Base-by-base conservation (phyloP, 2,888 invertebrate species). In the Harmothoe impar region DNA sequence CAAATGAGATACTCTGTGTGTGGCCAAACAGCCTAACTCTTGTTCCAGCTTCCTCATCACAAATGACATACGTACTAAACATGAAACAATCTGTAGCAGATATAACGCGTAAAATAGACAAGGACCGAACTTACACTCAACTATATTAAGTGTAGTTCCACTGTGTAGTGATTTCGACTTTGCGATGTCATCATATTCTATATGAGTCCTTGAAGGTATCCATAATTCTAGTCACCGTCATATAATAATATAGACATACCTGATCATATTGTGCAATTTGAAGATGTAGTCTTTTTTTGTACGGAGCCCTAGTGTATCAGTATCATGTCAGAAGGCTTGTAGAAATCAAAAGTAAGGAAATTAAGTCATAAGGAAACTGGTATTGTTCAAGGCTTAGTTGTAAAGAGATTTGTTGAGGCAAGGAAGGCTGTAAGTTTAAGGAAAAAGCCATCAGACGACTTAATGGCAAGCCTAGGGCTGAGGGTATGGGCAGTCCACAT, bases 181-280 rank as follows among this genome's bases (percentile, higher is more conserved):
- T n/a, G n/a, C 15, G 35, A 35, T 81, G 81, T 81, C 33, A 43
- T 43, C 43, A 35, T 81, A 81, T 43, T 43, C 81, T 81, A 43
- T 43, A 35, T 12, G 23, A 81, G 43, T 77, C 81, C 43, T 33
- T 35, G 33, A 43, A 81, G 81, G 81, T 81, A 81, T 10, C 81
- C 43, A 81, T 81, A 33, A 81, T 81, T 81, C 81, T 81, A 81
- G 81, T 81, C 81, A 81, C 81, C 81, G 43, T 81, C 43, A 81
- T 81, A 81, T 43, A 35, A 17, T 81, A 81, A 17, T 81, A 81
- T 35, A 81, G 81, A 35, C 81, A 81, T 33, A 35, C 33, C 20
- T 81, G 81, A 43, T n/a, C 43, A 81, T 81, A 81, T 81, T 81
- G 81, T 81, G 81, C 81, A 81, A 43, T 33, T 81, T 35, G 33